A percentile compares a stretch with the other conserved stretches of the same genome.
Conservation (phyloP, 2,113 vertebrate species). For the Rutilus rutilus region DNA sequence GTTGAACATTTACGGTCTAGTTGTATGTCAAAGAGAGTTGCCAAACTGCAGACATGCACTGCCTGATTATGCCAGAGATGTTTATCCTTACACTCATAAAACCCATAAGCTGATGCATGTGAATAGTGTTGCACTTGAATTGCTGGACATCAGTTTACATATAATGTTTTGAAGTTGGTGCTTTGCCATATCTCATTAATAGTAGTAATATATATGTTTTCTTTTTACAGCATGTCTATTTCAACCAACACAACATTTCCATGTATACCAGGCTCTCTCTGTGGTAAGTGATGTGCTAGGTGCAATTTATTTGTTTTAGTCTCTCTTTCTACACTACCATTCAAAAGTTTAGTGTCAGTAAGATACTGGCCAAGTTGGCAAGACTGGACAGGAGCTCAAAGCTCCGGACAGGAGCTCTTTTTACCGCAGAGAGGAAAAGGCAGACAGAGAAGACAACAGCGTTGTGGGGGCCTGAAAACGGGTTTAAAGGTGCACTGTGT, state of each 20-base stretch:
- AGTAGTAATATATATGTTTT: neutral
- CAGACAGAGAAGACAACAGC: no score
- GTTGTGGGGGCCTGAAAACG: no score
- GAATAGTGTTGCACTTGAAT: neutral
- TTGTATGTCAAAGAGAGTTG: slow-evolving; percentile 18
- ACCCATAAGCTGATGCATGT: neutral
- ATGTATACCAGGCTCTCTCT: slow-evolving; percentile 36
- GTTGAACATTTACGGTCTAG: neutral
- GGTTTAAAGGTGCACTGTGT: no score
- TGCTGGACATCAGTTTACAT: slow-evolving; percentile 11
- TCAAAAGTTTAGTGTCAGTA: neutral
- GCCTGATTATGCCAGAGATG: slow-evolving; percentile 19
- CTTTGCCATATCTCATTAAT: neutral
- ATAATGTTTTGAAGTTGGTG: neutral
- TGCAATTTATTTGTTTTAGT: neutral
- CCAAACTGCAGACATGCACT: slow-evolving; percentile 12
- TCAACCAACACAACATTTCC: slow-evolving; percentile 28
- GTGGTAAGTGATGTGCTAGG: slow-evolving; percentile 43
- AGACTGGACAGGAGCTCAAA: no score
- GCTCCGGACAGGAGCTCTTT: no score
- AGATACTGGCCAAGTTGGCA: no score
- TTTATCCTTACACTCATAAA: slow-evolving; percentile 6
- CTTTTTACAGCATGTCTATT: slow-evolving; percentile 49
- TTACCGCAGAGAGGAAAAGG: no score
- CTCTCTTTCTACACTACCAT: neutral